Conservation (phyloP, 2,797 vertebrate species). For the Scyliorhinus canicula region DNA sequence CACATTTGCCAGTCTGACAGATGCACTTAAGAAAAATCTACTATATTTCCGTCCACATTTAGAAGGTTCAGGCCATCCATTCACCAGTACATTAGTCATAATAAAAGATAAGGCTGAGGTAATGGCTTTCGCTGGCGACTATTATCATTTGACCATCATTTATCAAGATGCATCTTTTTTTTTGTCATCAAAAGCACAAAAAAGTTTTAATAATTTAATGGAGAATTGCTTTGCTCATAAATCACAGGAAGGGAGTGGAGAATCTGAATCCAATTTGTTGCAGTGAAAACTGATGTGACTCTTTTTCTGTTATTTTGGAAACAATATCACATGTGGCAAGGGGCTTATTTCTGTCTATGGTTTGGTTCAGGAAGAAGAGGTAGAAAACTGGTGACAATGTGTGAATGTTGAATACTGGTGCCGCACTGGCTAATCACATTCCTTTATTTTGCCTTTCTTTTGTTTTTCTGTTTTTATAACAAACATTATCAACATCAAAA, state of each 20-base stretch:
- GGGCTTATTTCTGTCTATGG: neutral
- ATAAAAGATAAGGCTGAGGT: constrained; percentile 37
- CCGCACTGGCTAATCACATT: too few species aligned
- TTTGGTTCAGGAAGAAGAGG: neutral
- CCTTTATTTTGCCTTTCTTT: neutral
- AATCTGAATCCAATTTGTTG: neutral
- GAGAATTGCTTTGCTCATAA: constrained; percentile 23
- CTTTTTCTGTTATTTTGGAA: neutral
- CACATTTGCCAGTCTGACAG: constrained; percentile 6
- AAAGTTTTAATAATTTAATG: constrained; percentile 28
- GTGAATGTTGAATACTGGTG: neutral
- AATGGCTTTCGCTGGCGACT: constrained; percentile 30
- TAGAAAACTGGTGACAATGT: neutral
- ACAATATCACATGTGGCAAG: neutral
- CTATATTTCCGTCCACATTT: neutral
- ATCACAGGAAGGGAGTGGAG: neutral
- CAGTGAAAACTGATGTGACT: neutral
- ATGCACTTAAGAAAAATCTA: constrained; percentile 33
- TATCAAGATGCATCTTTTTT: constrained; percentile 14
- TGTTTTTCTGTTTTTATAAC: neutral
- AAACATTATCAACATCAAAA: neutral
- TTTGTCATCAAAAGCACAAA: constrained; percentile 10
- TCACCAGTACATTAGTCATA: constrained; percentile 26
- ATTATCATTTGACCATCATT: constrained; percentile 34
- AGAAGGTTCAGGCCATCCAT: neutral